These are phyloP conservation scores for Gopherus flavomarginatus DNA, from an alignment of 2,113 vertebrate species.

Conservation along the genomic window DNA sequence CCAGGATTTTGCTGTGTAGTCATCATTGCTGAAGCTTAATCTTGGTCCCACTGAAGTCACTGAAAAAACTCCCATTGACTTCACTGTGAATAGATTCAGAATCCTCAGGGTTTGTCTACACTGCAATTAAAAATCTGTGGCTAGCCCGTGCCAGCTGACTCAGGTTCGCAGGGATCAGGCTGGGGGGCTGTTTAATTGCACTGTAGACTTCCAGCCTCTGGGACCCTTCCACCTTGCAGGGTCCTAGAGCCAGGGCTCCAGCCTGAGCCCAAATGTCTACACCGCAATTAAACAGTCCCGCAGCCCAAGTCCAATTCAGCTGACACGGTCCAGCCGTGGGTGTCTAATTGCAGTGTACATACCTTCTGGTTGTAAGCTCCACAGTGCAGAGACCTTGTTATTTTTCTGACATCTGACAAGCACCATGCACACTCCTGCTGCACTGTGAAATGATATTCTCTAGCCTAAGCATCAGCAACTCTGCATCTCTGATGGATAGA, in stretches of 20 bases:
- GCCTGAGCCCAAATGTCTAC: background rate
- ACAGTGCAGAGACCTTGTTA: background rate
- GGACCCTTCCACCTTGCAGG: background rate
- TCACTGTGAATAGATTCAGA: background rate
- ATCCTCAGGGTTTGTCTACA: no score
- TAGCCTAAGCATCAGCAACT: background rate
- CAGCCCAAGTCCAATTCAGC: background rate
- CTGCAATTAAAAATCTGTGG: no score
- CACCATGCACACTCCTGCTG: background rate
- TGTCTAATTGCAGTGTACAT: background rate
- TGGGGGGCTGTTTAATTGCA: background rate
- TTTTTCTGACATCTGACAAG: background rate
- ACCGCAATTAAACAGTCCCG: background rate
- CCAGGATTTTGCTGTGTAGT: no score
- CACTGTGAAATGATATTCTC: background rate
- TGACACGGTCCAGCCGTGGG: background rate
- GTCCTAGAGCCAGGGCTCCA: background rate
- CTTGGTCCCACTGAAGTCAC: background rate
- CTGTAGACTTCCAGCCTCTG: background rate
- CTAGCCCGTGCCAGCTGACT: no score
- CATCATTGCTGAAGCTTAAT: no score
- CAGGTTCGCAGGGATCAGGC: background rate
- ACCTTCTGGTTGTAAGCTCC: background rate
- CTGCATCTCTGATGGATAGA: background rate
- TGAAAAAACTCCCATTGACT: background rate